A percentile compares a stretch with the other conserved stretches of the same genome.
Conservation (phyloP, 2,797 vertebrate genomes). For the Malacoraja senta region DNA sequence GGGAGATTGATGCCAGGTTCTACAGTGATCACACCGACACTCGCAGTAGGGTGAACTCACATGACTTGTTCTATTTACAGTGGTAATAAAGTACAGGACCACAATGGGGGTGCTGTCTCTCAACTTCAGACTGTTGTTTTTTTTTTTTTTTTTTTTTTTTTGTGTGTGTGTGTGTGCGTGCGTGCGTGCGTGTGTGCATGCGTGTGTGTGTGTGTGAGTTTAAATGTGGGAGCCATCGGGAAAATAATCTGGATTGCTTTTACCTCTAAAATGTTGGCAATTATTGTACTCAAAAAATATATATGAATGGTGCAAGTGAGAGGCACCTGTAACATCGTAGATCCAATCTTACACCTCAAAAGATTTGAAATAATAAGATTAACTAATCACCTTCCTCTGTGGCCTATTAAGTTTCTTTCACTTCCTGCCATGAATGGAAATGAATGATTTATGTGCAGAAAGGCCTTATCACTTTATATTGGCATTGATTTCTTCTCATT, state of each 20-base stretch:
- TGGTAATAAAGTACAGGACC: too few species aligned
- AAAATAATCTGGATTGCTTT: background rate
- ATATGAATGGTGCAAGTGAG: background rate
- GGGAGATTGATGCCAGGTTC: too few species aligned
- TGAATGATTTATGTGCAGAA: background rate
- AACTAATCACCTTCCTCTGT: background rate
- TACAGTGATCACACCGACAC: too few species aligned
- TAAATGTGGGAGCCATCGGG: background rate
- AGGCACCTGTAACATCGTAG: background rate
- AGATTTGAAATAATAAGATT: background rate
- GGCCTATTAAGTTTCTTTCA: background rate
- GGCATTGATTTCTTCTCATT: background rate
- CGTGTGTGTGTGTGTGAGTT: background rate
- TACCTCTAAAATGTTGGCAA: background rate
- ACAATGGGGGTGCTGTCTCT: too few species aligned
- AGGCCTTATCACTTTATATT: background rate
- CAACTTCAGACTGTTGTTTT: too few species aligned
- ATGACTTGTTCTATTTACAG: too few species aligned
- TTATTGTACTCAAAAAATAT: background rate
- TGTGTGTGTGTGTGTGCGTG: too few species aligned
- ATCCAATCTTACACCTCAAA: background rate
- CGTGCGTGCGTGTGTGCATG: too few species aligned
- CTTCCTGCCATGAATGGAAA: background rate
- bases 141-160: too few species aligned
- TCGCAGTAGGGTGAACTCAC: too few species aligned